Evolutionary conservation across 2,113 vertebrate species (phyloP).

Genomic region (Callipepla squamata): DNA sequence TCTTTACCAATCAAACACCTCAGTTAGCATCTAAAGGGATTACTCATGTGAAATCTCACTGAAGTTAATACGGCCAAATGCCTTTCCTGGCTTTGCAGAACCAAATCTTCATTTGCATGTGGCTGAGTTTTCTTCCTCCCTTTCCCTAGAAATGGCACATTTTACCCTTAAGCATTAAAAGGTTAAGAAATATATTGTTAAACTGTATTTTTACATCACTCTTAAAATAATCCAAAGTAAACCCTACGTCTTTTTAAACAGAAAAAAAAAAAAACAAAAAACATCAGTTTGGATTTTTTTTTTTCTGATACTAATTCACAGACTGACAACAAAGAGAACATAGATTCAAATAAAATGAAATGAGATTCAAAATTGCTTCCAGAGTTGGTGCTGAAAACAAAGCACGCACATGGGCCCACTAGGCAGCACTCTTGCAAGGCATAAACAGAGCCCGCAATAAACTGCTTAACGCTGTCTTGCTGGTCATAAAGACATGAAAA

Average conservation of each 20-base stretch:
- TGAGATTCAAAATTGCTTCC: slow-evolving; percentile 37
- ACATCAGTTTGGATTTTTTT: neutral
- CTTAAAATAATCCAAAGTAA: neutral
- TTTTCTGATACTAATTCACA: neutral
- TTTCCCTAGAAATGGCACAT: neutral
- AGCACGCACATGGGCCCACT: slow-evolving; percentile 53
- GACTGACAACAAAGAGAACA: slow-evolving; percentile 49
- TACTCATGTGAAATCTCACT: neutral
- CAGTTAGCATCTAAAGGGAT: slow-evolving; percentile 18
- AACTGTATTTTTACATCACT: neutral
- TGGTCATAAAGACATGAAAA: slow-evolving; percentile 60
- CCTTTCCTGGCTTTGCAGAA: slow-evolving; percentile 9
- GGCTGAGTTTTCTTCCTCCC: neutral
- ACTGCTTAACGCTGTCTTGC: slow-evolving; percentile 26
- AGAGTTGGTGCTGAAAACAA: slow-evolving; percentile 43
- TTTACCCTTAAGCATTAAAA: neutral
- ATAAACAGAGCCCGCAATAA: slow-evolving; percentile 70
- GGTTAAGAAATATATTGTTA: neutral
- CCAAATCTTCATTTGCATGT: neutral
- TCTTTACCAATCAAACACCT: neutral
- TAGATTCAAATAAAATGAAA: slow-evolving; percentile 40
- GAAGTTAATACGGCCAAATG: neutral
- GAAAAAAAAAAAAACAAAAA: neutral
- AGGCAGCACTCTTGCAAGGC: slow-evolving; percentile 23
- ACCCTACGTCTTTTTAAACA: neutral